A percentile compares a stretch with the other conserved stretches of the same genome.
phyloP scores from a whole-genome alignment of 1,140 invertebrate genomes.

The Apis florea region DNA sequence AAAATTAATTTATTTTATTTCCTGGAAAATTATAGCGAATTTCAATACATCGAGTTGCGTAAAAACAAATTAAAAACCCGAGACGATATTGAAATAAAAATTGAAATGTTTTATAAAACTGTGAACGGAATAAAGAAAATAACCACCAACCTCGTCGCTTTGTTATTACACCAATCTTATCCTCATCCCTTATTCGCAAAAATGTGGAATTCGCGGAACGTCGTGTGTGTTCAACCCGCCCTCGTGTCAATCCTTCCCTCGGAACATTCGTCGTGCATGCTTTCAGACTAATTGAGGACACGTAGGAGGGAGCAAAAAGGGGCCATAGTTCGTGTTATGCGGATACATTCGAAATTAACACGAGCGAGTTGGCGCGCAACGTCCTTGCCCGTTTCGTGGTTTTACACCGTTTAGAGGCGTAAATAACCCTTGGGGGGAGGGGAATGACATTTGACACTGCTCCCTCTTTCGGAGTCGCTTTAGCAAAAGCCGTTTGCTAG shows the following conservation, averaged over 20 bases:
- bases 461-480: constrained; percentile 56
- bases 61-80: too few relatives aligned
- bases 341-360: constrained; percentile 54
- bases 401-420: constrained; percentile 58
- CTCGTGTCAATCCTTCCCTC: constrained; percentile 17
- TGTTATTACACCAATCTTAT: background rate
- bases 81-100: too few relatives aligned
- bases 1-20: too few relatives aligned
- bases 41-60: too few relatives aligned
- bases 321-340: background rate
- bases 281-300: constrained; percentile 31
- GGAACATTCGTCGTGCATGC: constrained; percentile 14
- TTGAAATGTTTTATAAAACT: too few relatives aligned
- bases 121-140: background rate
- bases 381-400: constrained; percentile 33
- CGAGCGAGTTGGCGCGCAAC: background rate
- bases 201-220: background rate
- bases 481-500: constrained; percentile 37
- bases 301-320: background rate
- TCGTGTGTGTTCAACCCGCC: background rate
- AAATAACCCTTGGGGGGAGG: constrained; percentile 59
- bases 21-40: too few relatives aligned
- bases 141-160: too few relatives aligned
- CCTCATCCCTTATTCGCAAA: background rate
- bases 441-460: constrained; percentile 66